A percentile compares a stretch with the other conserved stretches of the same genome.
These are phyloP conservation scores for Folsomia manolachei DNA, from an alignment of 2,888 invertebrate genomes.

Conservation along the genomic window DNA sequence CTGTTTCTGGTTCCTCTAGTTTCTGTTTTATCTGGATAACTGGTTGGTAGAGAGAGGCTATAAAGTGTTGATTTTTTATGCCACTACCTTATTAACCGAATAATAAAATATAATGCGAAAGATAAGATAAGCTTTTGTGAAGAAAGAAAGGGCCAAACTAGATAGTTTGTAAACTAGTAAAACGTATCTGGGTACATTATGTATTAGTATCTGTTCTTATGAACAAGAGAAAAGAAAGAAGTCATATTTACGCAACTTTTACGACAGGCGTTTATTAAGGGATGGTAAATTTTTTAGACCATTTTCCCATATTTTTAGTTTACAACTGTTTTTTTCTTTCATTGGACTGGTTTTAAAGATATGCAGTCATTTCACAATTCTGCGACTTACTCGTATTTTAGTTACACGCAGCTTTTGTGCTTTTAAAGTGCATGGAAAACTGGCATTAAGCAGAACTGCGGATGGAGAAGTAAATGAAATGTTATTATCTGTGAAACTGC, in stretches of 20 bases:
- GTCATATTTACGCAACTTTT: conserved; percentile 10
- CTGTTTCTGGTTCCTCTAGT: neutral
- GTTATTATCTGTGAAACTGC: too few relatives aligned
- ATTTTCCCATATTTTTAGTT: conserved; percentile 5
- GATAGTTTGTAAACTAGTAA: too few relatives aligned
- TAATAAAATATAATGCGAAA: conserved; percentile 11
- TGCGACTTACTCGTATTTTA: too few relatives aligned
- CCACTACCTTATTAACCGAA: conserved; percentile 3
- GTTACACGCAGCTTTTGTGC: too few relatives aligned
- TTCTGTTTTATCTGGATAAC: too few relatives aligned
- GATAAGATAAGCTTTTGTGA: conserved; percentile 7
- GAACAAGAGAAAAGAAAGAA: neutral
- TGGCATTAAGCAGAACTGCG: neutral
- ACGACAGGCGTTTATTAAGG: conserved; percentile 14
- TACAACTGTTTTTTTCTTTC: neutral
- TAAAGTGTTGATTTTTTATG: neutral
- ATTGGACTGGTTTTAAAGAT: neutral
- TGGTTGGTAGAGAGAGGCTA: too few relatives aligned
- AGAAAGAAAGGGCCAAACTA: neutral
- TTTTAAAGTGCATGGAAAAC: too few relatives aligned
- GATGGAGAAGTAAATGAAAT: neutral
- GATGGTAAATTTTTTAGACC: conserved; percentile 13
- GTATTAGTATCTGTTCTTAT: too few relatives aligned
- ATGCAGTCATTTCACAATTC: too few relatives aligned
- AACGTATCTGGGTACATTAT: too few relatives aligned